Percentiles rank a stretch among this genome's conserved stretches.
Conservation (phyloP, 2,888 invertebrate genomes). For the Volucella bombylans region DNA sequence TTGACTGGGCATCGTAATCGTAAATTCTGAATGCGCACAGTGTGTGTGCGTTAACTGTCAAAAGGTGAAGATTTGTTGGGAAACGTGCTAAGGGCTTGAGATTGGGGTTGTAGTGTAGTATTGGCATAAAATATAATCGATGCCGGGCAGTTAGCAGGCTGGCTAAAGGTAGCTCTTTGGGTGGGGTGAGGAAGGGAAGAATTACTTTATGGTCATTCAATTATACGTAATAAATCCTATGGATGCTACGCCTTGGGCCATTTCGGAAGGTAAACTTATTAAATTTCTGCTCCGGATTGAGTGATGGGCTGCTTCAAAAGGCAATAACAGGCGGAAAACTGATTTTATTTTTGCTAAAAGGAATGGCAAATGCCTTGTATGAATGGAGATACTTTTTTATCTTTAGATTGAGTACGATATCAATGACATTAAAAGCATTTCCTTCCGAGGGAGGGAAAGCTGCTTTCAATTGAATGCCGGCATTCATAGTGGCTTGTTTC, state of each 20-base stretch:
- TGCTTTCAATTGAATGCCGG: too few species aligned
- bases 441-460: too few species aligned
- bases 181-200: not conserved
- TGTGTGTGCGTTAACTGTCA: conserved; percentile 50
- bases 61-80: conserved; percentile 21
- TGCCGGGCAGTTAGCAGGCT: not conserved
- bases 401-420: too few species aligned
- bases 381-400: too few species aligned
- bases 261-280: conserved; percentile 44
- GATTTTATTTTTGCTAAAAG: too few species aligned
- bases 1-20: conserved; percentile 45
- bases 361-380: too few species aligned
- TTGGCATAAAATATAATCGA: conserved; percentile 43
- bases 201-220: conserved; percentile 65
- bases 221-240: conserved; percentile 53
- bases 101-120: conserved; percentile 2
- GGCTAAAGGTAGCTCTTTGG: not conserved
- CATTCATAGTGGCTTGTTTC: too few species aligned
- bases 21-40: conserved; percentile 49
- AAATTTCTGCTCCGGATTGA: conserved; percentile 47
- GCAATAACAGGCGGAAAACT: too few species aligned
- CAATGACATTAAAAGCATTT: too few species aligned
- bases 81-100: not conserved
- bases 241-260: conserved; percentile 2
- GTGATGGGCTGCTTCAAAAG: too few species aligned